Percentiles rank a stretch among this genome's conserved stretches.
These are phyloP conservation scores for Rhinoptilus africanus DNA, from an alignment of 2,113 vertebrate genomes.

Conservation along the genomic window DNA sequence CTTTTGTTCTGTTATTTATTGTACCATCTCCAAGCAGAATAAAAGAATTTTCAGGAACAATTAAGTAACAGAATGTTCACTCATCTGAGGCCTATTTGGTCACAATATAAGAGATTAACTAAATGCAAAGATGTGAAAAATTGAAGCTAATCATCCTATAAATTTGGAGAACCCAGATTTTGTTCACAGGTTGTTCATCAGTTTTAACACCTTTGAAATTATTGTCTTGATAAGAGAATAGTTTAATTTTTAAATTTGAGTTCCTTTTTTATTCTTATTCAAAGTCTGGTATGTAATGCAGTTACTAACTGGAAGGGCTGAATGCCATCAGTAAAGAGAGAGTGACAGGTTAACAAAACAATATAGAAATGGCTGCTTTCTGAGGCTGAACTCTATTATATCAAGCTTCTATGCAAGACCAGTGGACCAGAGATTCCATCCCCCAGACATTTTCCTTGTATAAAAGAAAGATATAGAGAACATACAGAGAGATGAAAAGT, in stretches of 20 bases:
- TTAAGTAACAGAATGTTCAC: not conserved
- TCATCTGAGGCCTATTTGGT: not conserved
- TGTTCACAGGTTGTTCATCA: not conserved
- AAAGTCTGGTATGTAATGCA: not conserved
- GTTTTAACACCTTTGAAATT: not conserved
- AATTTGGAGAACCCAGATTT: not conserved
- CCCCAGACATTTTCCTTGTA: not conserved
- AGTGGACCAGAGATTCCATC: not conserved
- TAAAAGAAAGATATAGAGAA: not conserved
- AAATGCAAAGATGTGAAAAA: not conserved
- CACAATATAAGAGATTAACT: not conserved
- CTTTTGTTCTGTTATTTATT: not conserved
- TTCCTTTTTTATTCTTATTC: not conserved
- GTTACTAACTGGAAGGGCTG: not conserved
- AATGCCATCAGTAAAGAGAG: not conserved
- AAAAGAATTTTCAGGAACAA: not conserved
- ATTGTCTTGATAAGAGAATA: not conserved
- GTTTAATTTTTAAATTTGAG: not conserved
- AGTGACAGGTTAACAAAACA: not conserved
- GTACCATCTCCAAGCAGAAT: not conserved
- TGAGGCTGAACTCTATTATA: not conserved
- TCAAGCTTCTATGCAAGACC: not conserved
- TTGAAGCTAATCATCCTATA: not conserved
- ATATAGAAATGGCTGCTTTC: not conserved
- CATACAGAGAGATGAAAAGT: not conserved